A percentile compares a stretch with the other conserved stretches of the same genome.
These are phyloP conservation scores for Mormyrus lacerda DNA, from an alignment of 2,113 vertebrate genomes.

Conservation along the genomic window DNA sequence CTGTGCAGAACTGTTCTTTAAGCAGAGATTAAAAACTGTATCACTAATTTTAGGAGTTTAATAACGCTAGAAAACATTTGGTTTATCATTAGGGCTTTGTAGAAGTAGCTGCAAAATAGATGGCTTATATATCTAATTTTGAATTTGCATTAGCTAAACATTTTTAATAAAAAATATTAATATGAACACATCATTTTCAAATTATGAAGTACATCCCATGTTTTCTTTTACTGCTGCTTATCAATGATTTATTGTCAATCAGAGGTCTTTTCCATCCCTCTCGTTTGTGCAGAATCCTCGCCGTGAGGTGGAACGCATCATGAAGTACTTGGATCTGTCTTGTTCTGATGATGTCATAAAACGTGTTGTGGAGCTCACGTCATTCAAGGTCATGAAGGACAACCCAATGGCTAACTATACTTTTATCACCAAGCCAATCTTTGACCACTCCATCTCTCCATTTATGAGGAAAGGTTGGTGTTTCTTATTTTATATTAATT, in stretches of 20 bases:
- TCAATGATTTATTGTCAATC: not conserved
- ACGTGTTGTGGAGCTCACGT: slow-evolving; percentile 56
- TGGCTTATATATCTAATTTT: not conserved
- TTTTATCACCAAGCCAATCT: slow-evolving; percentile 47
- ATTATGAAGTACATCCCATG: not conserved
- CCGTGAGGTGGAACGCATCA: slow-evolving; percentile 60
- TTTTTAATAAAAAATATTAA: not conserved
- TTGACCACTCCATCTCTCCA: slow-evolving; percentile 55
- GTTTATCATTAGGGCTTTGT: not conserved
- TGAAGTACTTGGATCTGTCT: slow-evolving; percentile 57
- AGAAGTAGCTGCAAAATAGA: not conserved
- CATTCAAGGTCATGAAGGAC: slow-evolving; percentile 66
- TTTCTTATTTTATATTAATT: not conserved
- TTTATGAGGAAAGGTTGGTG: slow-evolving; percentile 72
- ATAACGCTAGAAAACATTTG: not conserved
- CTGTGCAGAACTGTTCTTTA: not conserved
- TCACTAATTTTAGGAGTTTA: not conserved
- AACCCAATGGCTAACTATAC: slow-evolving; percentile 71
- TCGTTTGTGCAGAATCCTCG: slow-evolving; percentile 54
- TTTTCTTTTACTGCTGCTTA: not conserved
- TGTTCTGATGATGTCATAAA: slow-evolving; percentile 55
- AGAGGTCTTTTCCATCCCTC: not conserved
- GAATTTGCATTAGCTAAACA: not conserved
- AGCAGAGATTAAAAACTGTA: not conserved
- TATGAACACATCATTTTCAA: not conserved